Conservation (phyloP, 2,888 invertebrate genomes). For the Eustalomyia histrio region DNA sequence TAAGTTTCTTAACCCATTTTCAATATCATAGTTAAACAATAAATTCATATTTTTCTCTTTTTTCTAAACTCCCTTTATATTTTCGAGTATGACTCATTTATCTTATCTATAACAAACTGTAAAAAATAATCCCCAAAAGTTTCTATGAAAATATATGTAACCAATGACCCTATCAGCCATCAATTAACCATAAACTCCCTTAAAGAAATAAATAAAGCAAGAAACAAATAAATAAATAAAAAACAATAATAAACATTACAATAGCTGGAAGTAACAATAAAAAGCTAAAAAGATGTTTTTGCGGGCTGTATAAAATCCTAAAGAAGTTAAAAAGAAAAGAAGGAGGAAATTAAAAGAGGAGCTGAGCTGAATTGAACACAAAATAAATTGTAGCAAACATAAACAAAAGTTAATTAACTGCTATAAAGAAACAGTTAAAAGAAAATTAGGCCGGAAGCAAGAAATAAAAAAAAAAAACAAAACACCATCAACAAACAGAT, state of each 20-base stretch:
- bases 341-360: slow-evolving; percentile 36
- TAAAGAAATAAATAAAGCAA: slow-evolving; percentile 28
- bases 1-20: too few species aligned
- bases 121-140: neutral
- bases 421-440: slow-evolving; percentile 63
- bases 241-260: slow-evolving; percentile 13
- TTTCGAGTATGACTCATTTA: slow-evolving; percentile 1
- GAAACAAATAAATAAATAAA: neutral
- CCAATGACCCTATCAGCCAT: slow-evolving; percentile 62
- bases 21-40: too few species aligned
- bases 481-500: slow-evolving; percentile 8
- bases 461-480: slow-evolving; percentile 14
- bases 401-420: slow-evolving; percentile 66
- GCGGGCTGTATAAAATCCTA: slow-evolving; percentile 6
- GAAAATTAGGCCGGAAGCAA: slow-evolving; percentile 61
- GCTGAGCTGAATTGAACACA: slow-evolving; percentile 27
- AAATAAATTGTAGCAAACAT: slow-evolving; percentile 58
- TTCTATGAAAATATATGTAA: slow-evolving; percentile 33
- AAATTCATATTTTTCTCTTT: too few species aligned
- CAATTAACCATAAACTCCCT: slow-evolving; percentile 63
- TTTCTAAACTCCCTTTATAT: too few species aligned
- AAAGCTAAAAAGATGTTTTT: slow-evolving; percentile 22
- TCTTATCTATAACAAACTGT: neutral
- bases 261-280: slow-evolving; percentile 39
- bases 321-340: slow-evolving; percentile 31